Conservation (phyloP, 1,140 invertebrate genomes). For the Panagrolaimus sp. region DNA sequence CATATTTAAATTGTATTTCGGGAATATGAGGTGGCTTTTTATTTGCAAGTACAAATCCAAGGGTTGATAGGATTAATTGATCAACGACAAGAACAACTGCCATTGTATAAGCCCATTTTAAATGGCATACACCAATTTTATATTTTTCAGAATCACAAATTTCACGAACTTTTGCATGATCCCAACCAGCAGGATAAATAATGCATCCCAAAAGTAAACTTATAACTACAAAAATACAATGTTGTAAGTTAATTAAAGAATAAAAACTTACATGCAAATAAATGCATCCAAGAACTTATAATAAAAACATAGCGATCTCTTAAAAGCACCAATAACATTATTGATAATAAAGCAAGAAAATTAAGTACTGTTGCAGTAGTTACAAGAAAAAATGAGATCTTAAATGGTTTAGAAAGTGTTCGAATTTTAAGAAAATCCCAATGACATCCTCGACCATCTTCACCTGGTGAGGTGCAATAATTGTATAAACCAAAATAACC, state of each 20-base stretch:
- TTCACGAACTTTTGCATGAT: slow-evolving; percentile 16
- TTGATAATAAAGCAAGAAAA: background rate
- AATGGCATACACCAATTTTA: background rate
- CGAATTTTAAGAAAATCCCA: slow-evolving; percentile 12
- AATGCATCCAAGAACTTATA: slow-evolving; percentile 16
- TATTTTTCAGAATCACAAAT: slow-evolving; percentile 17
- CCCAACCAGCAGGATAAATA: slow-evolving; percentile 14
- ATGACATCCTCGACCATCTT: background rate
- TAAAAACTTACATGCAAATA: slow-evolving; percentile 13
- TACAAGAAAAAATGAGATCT: slow-evolving; percentile 10
- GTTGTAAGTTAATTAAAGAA: background rate
- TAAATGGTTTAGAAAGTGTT: slow-evolving; percentile 9
- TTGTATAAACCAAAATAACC: slow-evolving; percentile 13
- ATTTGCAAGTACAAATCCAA: slow-evolving; percentile 14
- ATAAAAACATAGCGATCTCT: slow-evolving; percentile 15
- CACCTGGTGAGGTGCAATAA: slow-evolving; percentile 14
- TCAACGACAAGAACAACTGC: slow-evolving; percentile 14
- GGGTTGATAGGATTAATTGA: background rate
- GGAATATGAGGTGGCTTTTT: slow-evolving; percentile 15
- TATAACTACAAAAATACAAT: slow-evolving; percentile 1
- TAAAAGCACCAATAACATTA: slow-evolving; percentile 1
- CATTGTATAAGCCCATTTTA: slow-evolving; percentile 14
- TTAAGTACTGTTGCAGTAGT: slow-evolving; percentile 7
- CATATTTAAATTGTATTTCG: slow-evolving; percentile 13
- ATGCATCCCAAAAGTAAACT: slow-evolving; percentile 14